Evolutionary conservation across 2,797 vertebrate species (phyloP), one percentile per base, ranked within the genome.

Genomic region (Rhinoraja longicauda): DNA sequence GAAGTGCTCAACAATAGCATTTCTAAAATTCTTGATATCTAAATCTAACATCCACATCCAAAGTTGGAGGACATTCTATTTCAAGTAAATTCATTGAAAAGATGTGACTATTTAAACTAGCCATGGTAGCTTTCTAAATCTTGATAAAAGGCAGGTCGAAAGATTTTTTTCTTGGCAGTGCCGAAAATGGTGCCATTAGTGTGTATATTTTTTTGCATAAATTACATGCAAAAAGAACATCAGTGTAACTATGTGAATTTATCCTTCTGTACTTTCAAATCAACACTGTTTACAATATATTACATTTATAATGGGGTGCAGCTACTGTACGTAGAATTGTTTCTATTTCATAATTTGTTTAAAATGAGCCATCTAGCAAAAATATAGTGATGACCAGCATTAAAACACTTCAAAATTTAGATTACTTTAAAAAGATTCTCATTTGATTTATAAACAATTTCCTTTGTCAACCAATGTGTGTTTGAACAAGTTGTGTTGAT

Each of bases 201-300:
- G 29, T 64, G 82, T 86, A 15, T 59, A 91, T 39, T 73, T 90
- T 45, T 91, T 72, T 45, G 67, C 64, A 45, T 91, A 73, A 91
- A 45, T 64, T 45, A 91, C 70, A 45, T 12, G 15, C 45, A 92
- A 57, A 29, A 53, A 53, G 82, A 86, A 59, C 24, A 92, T 57
- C 70, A 92, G 39, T 53, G 72, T 36, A 92, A 75, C 39, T 72
- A 92, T 70, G 24, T 92, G 45, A 73, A 73, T 70, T 75, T 57
- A 73, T 53, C 70, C 45, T 70, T 92, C 70, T 26, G 39, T 53
- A 53, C 36, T 73, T 91, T 92, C 26, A 92, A 29, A 67, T 75
- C 24, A 92, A 92, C 70, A 92, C 67, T 92, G 90, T 92, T 92
- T 92, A 92, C 90, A 92, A 57, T 75, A 53, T 88, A 36, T 72